Evolutionary conservation across 2,888 invertebrate genomes (phyloP), one percentile per base, ranked within the genome.

Genomic region (Acrobeloides nanus): DNA sequence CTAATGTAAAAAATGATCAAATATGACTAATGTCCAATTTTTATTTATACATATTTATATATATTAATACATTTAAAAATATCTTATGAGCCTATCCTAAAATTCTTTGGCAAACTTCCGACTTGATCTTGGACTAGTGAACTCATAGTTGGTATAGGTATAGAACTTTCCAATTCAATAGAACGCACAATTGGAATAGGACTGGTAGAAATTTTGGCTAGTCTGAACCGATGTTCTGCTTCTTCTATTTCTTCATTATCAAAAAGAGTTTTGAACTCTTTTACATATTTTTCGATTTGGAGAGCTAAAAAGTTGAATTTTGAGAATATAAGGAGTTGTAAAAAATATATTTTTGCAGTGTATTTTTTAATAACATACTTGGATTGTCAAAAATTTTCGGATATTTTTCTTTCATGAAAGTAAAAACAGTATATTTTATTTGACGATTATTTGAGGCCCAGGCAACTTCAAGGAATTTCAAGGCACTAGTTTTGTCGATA

Each of bases 121-220:
- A n/a, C n/a, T n/a, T n/a, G n/a, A n/a, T n/a, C n/a, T n/a, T n/a
- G n/a, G n/a, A n/a, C n/a, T n/a, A n/a, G n/a, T n/a, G n/a, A n/a
- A n/a, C n/a, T n/a, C n/a, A n/a, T n/a, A n/a, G n/a, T n/a, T n/a
- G n/a, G n/a, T n/a, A n/a, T n/a, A n/a, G n/a, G n/a, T n/a, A n/a
- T n/a, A n/a, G n/a, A n/a, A n/a, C n/a, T n/a, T n/a, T n/a, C n/a
- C n/a, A n/a, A n/a, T n/a, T n/a, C n/a, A n/a, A n/a, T n/a, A n/a
- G n/a, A n/a, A n/a, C n/a, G n/a, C n/a, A n/a, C n/a, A n/a, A n/a
- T n/a, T n/a, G n/a, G n/a, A n/a, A n/a, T n/a, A n/a, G n/a, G n/a
- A n/a, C n/a, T n/a, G n/a, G n/a, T n/a, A n/a, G 54, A 50, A 17
- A 57, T 59, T 18, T 43, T 10, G 4, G 57, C 61, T 6, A 62